Conservation (phyloP, 2,888 invertebrate species). For the Pyralis farinalis region DNA sequence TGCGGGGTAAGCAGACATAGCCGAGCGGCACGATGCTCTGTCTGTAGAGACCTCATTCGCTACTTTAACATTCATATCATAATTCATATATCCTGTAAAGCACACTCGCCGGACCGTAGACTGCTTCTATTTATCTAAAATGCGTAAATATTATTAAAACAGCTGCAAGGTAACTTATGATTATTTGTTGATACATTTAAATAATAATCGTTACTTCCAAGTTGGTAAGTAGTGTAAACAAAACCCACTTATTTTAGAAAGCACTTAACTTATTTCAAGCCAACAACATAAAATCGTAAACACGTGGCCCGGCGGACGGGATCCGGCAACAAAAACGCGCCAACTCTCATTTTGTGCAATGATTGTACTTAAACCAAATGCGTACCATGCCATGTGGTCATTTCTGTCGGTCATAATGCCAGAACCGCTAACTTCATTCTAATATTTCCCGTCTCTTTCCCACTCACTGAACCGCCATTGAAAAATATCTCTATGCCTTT, state of each 20-base stretch:
- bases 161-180: no score
- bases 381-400: constrained; percentile 77
- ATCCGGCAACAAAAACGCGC: constrained; percentile 58
- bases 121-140: no score
- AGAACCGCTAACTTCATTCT: constrained; percentile 57
- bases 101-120: no score
- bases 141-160: no score
- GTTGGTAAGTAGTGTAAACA: constrained; percentile 9
- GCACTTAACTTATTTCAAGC: constrained; percentile 33
- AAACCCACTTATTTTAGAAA: constrained; percentile 21
- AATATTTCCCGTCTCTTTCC: constrained; percentile 38
- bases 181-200: no score
- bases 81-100: no score
- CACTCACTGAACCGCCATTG: constrained; percentile 31
- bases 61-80: no score
- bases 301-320: constrained; percentile 48
- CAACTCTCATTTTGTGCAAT: constrained; percentile 68
- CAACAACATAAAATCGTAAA: constrained; percentile 43
- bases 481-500: constrained; percentile 45
- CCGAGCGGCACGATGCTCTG: no score
- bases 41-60: no score
- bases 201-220: not conserved
- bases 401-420: constrained; percentile 50
- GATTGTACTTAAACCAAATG: constrained; percentile 59
- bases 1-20: no score